Base-by-base conservation (phyloP, 2,888 invertebrate genomes). In the Phasia obesa region DNA sequence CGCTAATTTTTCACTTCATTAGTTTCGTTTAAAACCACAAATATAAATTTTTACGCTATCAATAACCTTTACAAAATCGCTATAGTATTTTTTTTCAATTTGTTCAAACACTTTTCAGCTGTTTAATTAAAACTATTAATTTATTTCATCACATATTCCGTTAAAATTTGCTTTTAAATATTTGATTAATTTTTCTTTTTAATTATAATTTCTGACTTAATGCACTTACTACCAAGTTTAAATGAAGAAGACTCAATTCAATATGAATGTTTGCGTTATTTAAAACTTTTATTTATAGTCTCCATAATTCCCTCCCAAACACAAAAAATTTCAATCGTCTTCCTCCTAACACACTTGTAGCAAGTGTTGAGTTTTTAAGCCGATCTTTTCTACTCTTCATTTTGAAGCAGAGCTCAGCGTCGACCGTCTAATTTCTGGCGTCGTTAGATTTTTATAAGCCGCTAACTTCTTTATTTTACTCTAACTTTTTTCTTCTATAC, bases 201-300 rank as follows among this genome's bases (percentile, higher is more conserved):
- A 42, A n/a, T 13, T n/a, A 19, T 47, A 17, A 17, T 17, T 44
- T 7, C 9, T 9, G 17, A n/a, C 4, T 42, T n/a, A 47, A 44
- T 17, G 17, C 44, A 5, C 13, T 27, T 27, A 27, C 31, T 31
- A 4, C 27, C 55, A 62, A 67, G 38, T 55, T 73, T 77, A n/a
- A 51, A 15, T 83, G 79, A 83, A 83, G 83, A 83, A 67, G 79
- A 79, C 79, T 79, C 67, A 53, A 60, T 71, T 75, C 70, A 71
- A 75, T 79, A 76, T 83, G 83, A 83, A 79, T 83, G 75, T 79
- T 83, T 57, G 67, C 44, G 25, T 76, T 67, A 31, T 71, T 55
- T 53, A 23, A 79, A 79, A 76, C 71, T 71, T 79, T 79, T 79
- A 83, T 83, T 76, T 83, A 83, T 83, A 83, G 79, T 83, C 83